Base-by-base conservation (phyloP, 35 echinoderm and acorn worm species). In the Ptychodera flava region DNA sequence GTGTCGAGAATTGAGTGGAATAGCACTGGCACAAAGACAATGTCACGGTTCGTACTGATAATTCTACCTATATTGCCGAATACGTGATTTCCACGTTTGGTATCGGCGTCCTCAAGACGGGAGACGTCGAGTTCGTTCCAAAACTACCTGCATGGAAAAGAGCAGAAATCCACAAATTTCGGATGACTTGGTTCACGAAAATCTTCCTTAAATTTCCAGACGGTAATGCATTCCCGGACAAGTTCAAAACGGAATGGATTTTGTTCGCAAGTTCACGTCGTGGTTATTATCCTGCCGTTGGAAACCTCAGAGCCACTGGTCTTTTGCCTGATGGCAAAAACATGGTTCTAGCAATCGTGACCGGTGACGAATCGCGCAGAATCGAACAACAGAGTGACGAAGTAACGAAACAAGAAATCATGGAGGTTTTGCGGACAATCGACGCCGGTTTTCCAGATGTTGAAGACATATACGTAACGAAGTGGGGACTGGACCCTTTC, bases 81-180 rank as follows among this genome's bases (percentile, higher is more conserved):
- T 85, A 78, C 27, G 89, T 34, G 28, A 80, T 90, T 33, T 76
- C 34, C 27, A 90, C 89, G 28, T 90, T 90, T 36, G 85, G 89
- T 77, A 35, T 90, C 16, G 89, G 89, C 0, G 89, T 90, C 15
- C 77, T 90, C 12, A 77, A 90, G 31, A 30, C 36, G 30, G 36
- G 78, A n/a, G 78, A 38, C 37, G 89, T 90, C 52, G 85, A 84
- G 29, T 90, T 90, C 53, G 37, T 36, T 15, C 89, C 89, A 31
- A 83, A 29, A 29, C 79, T 90, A 29, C 83, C 89, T 0, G 82
- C 31, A 34, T 90, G 89, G 89, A 90, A 90, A 79, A 85, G 34
- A 0, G n/a, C 36, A 31, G 82, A 90, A 78, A 30, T 85, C 16
- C 38, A 80, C 77, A 76, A 82, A 10, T 90, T 83, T 83, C 32